Base-by-base conservation (phyloP, 2,888 invertebrate genomes). In the Coenonympha arcania region DNA sequence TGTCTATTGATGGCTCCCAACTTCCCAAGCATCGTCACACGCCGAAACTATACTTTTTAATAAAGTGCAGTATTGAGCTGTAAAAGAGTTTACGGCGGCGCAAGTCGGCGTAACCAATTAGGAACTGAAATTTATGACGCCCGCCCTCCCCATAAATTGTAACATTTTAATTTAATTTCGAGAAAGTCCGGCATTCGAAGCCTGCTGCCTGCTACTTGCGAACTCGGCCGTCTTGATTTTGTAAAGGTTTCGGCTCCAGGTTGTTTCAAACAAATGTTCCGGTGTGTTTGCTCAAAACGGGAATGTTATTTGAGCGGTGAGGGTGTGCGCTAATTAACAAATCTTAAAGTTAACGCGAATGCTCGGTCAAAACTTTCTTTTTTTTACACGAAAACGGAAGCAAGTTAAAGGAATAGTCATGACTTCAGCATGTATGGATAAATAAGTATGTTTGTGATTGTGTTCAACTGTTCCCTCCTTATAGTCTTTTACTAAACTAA, bases 161-260 rank as follows among this genome's bases (percentile, higher is more conserved):
- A 76, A 76, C 80, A 76, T 81, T 84, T 82, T 83, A 83, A 84
- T 81, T 83, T 79, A 76, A 80, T 73, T 75, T 70, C 60, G 60
- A 61, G 62, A 58, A 67, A 74, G 67, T 69, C 73, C 70, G 64
- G 67, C 54, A 47, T 57, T 67, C 57, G 58, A 58, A 54, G 58
- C 53, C 54, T 64, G 60, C 61, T 62, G 68, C 62, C 66, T 61
- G 50, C 57, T 64, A 70, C 55, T 66, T 64, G 56, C 63, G 57
- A 65, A 70, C 55, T 66, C 64, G 56, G 63, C 59, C 50, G 59
- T 40, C 52, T 54, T 59, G 59, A 61, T 59, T 60, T 56, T 54
- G 47, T 51, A 34, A 51, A 51, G 24, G 54, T 37, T 50, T 47
- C 26, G 46, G 24, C 15, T 15, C 22, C 39, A 15, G 39, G 43